phyloP scores from a whole-genome alignment of 2,797 vertebrate species.

The Sebastes vulpes region DNA sequence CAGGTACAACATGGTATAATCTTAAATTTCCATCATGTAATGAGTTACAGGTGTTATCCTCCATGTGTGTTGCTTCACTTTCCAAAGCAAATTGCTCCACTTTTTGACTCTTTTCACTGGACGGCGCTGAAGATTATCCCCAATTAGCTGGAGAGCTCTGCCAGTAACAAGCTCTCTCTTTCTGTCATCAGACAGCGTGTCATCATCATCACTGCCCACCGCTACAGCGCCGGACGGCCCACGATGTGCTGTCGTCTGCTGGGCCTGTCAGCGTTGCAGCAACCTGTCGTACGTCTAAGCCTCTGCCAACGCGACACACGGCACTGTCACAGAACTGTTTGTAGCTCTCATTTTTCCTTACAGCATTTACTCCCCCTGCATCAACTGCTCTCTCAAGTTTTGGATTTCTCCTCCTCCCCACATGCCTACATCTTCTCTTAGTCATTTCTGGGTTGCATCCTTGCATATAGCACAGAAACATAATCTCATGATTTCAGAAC shows the following conservation, averaged over 20 bases:
- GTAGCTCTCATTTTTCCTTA: conserved; percentile 17
- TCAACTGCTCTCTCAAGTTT: conserved; percentile 23
- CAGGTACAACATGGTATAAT: conserved; percentile 32
- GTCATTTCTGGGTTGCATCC: conserved; percentile 17
- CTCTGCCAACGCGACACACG: conserved; percentile 29
- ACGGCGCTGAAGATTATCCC: conserved; percentile 48
- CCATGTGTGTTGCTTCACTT: conserved; percentile 13
- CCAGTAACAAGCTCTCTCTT: conserved; percentile 41
- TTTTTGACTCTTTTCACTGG: conserved; percentile 22
- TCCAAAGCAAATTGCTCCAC: conserved; percentile 24
- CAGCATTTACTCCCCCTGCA: conserved; percentile 12
- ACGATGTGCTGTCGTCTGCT: conserved; percentile 44
- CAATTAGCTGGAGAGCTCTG: conserved; percentile 37
- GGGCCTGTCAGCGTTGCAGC: conserved; percentile 50
- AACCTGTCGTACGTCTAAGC: conserved; percentile 34
- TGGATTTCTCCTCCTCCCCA: conserved; percentile 11
- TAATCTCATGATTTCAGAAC: conserved; percentile 11
- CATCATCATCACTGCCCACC: conserved; percentile 33
- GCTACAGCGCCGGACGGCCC: conserved; percentile 20
- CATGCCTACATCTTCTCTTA: conserved; percentile 1
- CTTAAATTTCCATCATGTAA: conserved; percentile 56
- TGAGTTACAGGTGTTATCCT: conserved; percentile 54
- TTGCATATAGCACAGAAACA: not conserved
- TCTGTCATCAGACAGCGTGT: conserved; percentile 46
- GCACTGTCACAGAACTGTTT: conserved; percentile 34